phyloP scores from a whole-genome alignment of 2,797 vertebrate genomes.

The Telmatherina bonti region DNA sequence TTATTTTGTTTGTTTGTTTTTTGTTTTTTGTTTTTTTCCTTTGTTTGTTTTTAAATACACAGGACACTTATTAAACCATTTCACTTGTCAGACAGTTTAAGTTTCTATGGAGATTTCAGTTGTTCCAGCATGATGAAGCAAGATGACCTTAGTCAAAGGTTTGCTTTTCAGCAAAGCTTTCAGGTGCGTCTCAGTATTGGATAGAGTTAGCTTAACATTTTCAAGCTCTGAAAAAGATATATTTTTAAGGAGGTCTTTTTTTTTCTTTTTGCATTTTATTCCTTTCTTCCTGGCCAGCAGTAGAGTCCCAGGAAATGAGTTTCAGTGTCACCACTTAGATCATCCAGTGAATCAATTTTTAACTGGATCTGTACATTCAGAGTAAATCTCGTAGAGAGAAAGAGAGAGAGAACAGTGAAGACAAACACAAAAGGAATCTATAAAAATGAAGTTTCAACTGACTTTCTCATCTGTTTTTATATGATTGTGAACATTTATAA shows the following conservation, averaged over 20 bases:
- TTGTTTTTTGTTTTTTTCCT: no score
- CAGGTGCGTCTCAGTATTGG: no score
- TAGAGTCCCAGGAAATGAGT: conserved; percentile 16
- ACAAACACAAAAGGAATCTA: not conserved
- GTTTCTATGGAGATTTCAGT: no score
- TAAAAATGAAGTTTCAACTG: conserved; percentile 13
- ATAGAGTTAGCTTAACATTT: not conserved
- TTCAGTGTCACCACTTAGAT: conserved; percentile 2
- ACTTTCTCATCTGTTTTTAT: conserved; percentile 27
- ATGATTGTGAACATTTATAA: conserved; percentile 37
- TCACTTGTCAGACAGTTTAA: no score
- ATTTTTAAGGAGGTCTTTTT: not conserved
- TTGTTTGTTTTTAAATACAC: no score
- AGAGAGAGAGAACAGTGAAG: not conserved
- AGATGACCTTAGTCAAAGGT: no score
- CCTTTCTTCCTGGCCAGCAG: conserved; percentile 14
- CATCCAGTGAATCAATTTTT: not conserved
- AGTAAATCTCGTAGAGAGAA: not conserved
- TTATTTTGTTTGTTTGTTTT: no score
- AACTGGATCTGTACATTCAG: not conserved
- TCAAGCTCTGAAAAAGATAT: not conserved
- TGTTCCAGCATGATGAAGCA: no score
- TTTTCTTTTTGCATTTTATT: not conserved
- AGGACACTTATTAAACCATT: no score
- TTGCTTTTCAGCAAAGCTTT: no score